Conservation (phyloP, 2,888 invertebrate species). For the Leptopterna dolabrata region DNA sequence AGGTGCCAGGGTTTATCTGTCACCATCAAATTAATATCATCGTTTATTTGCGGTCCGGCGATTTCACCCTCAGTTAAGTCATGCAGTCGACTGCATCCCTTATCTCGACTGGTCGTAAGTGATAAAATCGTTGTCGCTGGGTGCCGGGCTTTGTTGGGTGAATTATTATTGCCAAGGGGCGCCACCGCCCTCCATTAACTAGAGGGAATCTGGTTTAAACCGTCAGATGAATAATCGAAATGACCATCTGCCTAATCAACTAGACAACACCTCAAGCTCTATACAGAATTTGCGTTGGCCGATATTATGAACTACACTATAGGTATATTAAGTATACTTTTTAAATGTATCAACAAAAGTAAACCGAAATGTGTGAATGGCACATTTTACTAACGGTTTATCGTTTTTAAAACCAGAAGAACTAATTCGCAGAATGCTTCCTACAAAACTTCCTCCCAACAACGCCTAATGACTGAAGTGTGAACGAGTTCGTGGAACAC, state of each 20-base stretch:
- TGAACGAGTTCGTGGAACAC: no score
- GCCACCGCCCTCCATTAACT: neutral
- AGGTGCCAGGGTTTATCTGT: neutral
- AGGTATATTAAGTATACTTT: no score
- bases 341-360: no score
- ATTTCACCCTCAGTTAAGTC: neutral
- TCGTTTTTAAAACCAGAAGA: no score
- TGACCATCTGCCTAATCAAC: neutral
- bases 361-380: no score
- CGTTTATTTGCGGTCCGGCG: constrained; percentile 18
- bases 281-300: neutral
- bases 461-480: no score
- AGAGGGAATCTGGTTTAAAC: neutral
- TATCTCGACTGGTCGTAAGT: neutral
- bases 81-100: neutral
- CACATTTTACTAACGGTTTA: no score
- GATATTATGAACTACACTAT: no score
- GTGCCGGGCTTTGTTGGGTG: neutral
- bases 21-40: constrained; percentile 25
- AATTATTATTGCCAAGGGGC: neutral
- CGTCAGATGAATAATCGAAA: neutral
- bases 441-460: no score
- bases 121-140: neutral
- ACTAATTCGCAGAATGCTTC: no score
- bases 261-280: neutral